Evolutionary conservation across 53 echinoderm and acorn worm species (phyloP).

Genomic region (Paracentrotus lividus): DNA sequence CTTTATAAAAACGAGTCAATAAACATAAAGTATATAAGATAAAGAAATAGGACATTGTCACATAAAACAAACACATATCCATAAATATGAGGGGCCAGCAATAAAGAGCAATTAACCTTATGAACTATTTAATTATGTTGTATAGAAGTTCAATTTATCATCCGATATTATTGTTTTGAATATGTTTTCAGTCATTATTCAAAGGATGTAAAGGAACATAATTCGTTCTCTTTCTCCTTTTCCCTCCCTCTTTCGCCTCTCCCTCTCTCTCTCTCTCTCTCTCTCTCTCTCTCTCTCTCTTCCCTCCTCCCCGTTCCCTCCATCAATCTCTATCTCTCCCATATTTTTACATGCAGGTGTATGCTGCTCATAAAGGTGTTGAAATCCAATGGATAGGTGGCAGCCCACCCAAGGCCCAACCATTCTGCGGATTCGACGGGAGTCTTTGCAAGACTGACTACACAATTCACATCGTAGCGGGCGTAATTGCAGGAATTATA

Average conservation of each 20-base stretch:
- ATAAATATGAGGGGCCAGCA: no score
- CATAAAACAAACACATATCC: no score
- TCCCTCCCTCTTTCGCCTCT: not conserved
- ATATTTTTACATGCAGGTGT: conserved; percentile 80
- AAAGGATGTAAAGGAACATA: not conserved
- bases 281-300: not conserved
- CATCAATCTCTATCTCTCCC: not conserved
- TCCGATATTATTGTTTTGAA: no score
- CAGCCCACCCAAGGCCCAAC: conserved; percentile 81
- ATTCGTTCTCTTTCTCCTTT: not conserved
- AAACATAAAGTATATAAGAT: no score
- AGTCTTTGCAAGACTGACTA: conserved; percentile 69
- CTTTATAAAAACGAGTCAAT: no score
- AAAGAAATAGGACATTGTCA: no score
- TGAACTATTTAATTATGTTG: no score
- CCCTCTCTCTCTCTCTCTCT: conserved; percentile 14
- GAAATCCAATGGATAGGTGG: conserved; percentile 80
- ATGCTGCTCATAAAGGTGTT: conserved; percentile 75
- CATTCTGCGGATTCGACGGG: conserved; percentile 87
- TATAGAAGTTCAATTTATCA: no score
- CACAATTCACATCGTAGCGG: conserved; percentile 77
- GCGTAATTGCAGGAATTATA: conserved; percentile 74
- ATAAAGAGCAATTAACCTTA: no score
- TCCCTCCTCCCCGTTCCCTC: not conserved
- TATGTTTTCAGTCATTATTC: no score